Conservation (phyloP, 2,888 invertebrate species). For the Therioaphis trifolii region DNA sequence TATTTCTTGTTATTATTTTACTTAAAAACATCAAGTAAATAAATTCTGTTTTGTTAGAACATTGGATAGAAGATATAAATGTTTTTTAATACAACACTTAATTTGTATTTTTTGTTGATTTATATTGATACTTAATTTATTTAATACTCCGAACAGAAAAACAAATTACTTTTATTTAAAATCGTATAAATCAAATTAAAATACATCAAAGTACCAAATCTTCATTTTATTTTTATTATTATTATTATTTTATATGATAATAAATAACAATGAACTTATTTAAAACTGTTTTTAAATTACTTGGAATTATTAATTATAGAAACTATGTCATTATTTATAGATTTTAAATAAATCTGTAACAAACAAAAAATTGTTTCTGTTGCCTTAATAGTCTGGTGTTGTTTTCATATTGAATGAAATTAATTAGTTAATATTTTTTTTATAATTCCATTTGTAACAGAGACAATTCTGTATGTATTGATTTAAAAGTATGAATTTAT, state of each 20-base stretch:
- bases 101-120: neutral
- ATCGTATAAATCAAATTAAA: neutral
- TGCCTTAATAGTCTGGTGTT: too few relatives aligned
- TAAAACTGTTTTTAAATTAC: neutral
- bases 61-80: constrained; percentile 24
- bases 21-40: constrained; percentile 5
- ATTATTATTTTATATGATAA: too few relatives aligned
- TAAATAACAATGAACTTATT: neutral
- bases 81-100: constrained; percentile 16
- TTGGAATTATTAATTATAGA: constrained; percentile 28
- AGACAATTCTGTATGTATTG: too few relatives aligned
- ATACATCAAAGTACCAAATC: neutral
- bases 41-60: constrained; percentile 27
- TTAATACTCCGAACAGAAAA: too few relatives aligned
- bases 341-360: constrained; percentile 22
- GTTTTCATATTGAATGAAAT: too few relatives aligned
- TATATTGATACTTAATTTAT: constrained; percentile 16
- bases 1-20: constrained; percentile 45
- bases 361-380: neutral
- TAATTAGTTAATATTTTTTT: too few relatives aligned
- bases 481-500: too few relatives aligned
- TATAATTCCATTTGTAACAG: too few relatives aligned
- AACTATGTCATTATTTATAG: neutral
- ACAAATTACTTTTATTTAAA: neutral
- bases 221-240: too few relatives aligned